These are phyloP conservation scores for Brachynemurus nebulosus DNA, from an alignment of 2,888 invertebrate species.

Conservation along the genomic window DNA sequence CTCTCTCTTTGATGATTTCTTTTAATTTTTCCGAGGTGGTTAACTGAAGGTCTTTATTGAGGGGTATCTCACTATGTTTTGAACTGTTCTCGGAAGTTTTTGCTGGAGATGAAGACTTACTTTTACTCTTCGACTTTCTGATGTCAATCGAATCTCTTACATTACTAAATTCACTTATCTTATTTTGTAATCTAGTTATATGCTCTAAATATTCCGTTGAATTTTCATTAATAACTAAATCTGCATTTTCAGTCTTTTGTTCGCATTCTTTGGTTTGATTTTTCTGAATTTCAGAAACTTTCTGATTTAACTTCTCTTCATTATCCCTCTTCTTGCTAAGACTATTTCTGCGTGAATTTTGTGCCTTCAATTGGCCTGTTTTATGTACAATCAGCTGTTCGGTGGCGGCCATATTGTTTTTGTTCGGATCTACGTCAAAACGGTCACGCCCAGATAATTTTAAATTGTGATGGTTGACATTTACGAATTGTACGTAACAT, in stretches of 20 bases:
- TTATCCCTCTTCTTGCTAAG: slow-evolving; percentile 9
- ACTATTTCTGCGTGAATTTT: slow-evolving; percentile 28
- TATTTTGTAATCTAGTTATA: slow-evolving; percentile 48
- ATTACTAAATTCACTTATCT: slow-evolving; percentile 55
- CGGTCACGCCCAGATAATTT: slow-evolving; percentile 24
- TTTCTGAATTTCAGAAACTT: slow-evolving; percentile 5
- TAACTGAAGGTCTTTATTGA: slow-evolving; percentile 16
- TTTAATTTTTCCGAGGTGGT: slow-evolving; percentile 53
- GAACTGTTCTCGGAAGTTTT: slow-evolving; percentile 24
- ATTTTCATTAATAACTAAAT: slow-evolving; percentile 14
- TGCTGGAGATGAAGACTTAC: slow-evolving; percentile 18
- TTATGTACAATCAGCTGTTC: not conserved
- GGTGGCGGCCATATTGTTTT: slow-evolving; percentile 9
- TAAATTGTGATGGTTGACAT: slow-evolving; percentile 23
- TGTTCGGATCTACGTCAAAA: slow-evolving; percentile 15
- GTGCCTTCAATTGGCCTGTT: slow-evolving; percentile 8
- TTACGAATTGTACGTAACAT: slow-evolving; percentile 53
- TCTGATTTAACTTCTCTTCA: not conserved
- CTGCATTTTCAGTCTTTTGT: slow-evolving; percentile 8
- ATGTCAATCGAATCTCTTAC: slow-evolving; percentile 53
- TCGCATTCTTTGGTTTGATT: slow-evolving; percentile 13
- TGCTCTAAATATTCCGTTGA: slow-evolving; percentile 42
- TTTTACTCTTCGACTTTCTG: slow-evolving; percentile 39
- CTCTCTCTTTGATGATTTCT: slow-evolving; percentile 64
- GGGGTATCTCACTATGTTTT: slow-evolving; percentile 25